Evolutionary conservation across 2,797 vertebrate genomes (phyloP), one percentile per base, ranked within the genome.

Genomic region (Megalops cyprinoides): DNA sequence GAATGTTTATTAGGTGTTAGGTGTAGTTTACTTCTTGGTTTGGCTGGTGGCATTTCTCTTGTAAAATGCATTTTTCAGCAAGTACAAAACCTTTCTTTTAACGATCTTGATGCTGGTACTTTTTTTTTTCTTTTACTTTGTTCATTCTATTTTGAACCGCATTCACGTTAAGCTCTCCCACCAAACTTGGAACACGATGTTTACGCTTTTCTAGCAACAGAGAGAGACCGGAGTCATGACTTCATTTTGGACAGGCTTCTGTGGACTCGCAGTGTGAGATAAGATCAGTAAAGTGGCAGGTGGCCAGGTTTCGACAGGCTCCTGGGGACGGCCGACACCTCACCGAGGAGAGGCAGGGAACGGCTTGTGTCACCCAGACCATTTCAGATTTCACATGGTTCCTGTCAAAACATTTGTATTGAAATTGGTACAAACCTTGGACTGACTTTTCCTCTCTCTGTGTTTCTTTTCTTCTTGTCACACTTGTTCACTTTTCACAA

Each of bases 321-420:
- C 46, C 23, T 67, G 14, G 14, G 31, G 23, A 49, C 62, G n/a
- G 34, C 37, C 18, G 46, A 76, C 62, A 48, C 60, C 56, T 69
- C 39, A 5, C 25, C 34, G 71, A 46, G 69, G 67, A 25, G 25
- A n/a, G 23, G 78, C 58, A 18, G 79, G 62, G 46, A n/a, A 53
- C 44, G 20, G 62, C 51, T 75, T 82, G 69, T 81, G 82, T 89
- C 84, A 87, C 82, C 85, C 77, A 42, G 67, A 58, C 77, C 80
- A 74, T 78, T 84, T 85, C 85, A 85, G 83, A 88, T 83, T 85
- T 81, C 7, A 48, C 84, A 87, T 85, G 82, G 86, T 80, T 78
- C n/a, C 74, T 80, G 56, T 85, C 87, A 84, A 90, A 89, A 88
- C 86, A 89, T 84, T 85, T 85, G 58, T 62, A 55, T 83, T 86